Percentiles rank a stretch among this genome's conserved stretches.
These are phyloP conservation scores for Raja brachyura DNA, from an alignment of 2,113 vertebrate species.

Conservation along the genomic window DNA sequence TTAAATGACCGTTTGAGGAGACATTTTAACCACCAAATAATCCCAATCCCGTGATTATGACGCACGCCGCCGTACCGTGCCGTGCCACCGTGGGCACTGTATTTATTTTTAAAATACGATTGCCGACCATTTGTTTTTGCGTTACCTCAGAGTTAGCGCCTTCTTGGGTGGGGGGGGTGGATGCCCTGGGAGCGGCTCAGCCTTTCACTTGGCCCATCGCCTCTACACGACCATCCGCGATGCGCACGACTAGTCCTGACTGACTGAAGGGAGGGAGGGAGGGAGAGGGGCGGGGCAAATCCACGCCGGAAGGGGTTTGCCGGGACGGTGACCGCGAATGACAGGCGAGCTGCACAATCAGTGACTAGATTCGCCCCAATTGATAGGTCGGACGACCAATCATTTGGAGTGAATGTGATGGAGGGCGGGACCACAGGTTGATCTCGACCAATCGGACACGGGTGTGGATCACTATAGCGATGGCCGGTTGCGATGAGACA, in stretches of 20 bases:
- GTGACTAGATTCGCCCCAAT: neutral
- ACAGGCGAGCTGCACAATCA: neutral
- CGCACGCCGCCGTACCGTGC: neutral
- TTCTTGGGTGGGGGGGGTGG: neutral
- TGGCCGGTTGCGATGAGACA: neutral
- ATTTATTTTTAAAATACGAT: neutral
- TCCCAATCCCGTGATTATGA: neutral
- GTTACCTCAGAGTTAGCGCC: neutral
- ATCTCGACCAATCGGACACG: neutral
- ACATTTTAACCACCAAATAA: conserved; percentile 27
- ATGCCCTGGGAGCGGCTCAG: neutral
- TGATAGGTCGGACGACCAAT: neutral
- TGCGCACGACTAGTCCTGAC: neutral
- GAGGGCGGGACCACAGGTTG: neutral
- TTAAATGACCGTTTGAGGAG: neutral
- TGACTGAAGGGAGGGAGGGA: neutral
- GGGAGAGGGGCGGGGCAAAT: neutral
- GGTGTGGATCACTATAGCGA: neutral
- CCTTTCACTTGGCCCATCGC: neutral
- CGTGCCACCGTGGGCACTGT: no score
- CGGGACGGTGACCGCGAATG: neutral
- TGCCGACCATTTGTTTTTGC: neutral
- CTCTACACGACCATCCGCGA: neutral
- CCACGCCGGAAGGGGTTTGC: neutral
- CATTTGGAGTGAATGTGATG: neutral